Percentiles rank a stretch among this genome's conserved stretches.
These are phyloP conservation scores for Helleia helle DNA, from an alignment of 2,888 invertebrate species.

Conservation along the genomic window DNA sequence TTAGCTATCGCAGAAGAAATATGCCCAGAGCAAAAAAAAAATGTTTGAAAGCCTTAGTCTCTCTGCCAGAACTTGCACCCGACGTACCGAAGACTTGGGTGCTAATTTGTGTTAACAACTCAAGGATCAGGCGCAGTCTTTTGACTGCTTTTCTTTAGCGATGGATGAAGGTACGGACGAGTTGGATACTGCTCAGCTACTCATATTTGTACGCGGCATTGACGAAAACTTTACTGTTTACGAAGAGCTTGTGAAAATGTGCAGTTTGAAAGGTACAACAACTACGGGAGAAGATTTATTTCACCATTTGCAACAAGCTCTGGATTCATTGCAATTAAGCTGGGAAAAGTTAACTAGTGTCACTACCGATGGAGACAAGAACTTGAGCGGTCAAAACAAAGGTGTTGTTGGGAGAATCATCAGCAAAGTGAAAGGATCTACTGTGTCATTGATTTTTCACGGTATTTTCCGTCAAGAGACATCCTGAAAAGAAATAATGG, in stretches of 20 bases:
- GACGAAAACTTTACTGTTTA: constrained; percentile 18
- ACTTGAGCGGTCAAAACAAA: not conserved
- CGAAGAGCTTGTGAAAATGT: constrained; percentile 16
- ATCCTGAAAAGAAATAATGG: no score
- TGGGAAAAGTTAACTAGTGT: constrained; percentile 14
- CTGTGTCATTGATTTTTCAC: constrained; percentile 6
- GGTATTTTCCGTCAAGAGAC: constrained; percentile 5
- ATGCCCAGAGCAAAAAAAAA: constrained; percentile 14
- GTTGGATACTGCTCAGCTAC: constrained; percentile 17
- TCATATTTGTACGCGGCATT: constrained; percentile 17
- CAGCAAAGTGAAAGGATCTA: constrained; percentile 4
- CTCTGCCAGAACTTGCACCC: no score
- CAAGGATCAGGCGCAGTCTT: constrained; percentile 16
- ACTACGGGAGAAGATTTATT: no score
- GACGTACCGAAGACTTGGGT: no score
- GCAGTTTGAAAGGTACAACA: constrained; percentile 18
- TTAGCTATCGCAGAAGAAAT: constrained; percentile 11
- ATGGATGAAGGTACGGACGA: constrained; percentile 24
- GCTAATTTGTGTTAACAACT: no score
- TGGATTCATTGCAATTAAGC: constrained; percentile 12
- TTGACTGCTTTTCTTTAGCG: constrained; percentile 19
- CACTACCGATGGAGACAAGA: constrained; percentile 8
- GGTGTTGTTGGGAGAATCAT: constrained; percentile 9
- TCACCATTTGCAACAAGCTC: constrained; percentile 15
- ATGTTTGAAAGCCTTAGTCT: constrained; percentile 11